phyloP scores from a whole-genome alignment of 1,140 invertebrate species.

The Drosophila sturtevanti region DNA sequence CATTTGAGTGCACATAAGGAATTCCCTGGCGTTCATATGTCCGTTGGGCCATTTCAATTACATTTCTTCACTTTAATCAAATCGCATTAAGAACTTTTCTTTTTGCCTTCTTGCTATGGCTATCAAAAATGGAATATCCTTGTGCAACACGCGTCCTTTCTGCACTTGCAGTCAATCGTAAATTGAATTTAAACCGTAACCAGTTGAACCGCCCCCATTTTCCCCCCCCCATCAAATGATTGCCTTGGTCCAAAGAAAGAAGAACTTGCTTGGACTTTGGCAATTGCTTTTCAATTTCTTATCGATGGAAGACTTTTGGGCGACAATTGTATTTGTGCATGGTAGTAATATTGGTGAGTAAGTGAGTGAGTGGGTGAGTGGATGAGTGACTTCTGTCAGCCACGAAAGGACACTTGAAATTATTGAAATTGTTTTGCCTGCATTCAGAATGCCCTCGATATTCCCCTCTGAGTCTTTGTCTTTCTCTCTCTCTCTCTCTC shows the following conservation, averaged over 20 bases:
- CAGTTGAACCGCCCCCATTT: neutral
- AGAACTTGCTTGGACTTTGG: conserved; percentile 39
- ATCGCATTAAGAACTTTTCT: conserved; percentile 44
- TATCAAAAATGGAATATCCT: conserved; percentile 25
- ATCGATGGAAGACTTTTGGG: conserved; percentile 33
- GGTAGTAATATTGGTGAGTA: conserved; percentile 59
- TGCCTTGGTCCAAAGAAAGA: conserved; percentile 25
- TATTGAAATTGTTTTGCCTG: conserved; percentile 77
- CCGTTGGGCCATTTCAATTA: conserved; percentile 63
- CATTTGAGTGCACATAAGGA: conserved; percentile 43
- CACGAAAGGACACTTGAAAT: conserved; percentile 76
- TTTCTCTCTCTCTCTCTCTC: conserved; percentile 15
- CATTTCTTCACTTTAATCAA: conserved; percentile 75
- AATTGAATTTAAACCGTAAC: conserved; percentile 68
- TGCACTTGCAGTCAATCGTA: conserved; percentile 66
- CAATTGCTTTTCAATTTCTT: conserved; percentile 67
- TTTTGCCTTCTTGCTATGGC: conserved; percentile 15
- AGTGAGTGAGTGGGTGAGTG: conserved; percentile 48
- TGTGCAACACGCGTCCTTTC: conserved; percentile 68
- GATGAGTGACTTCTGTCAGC: conserved; percentile 56
- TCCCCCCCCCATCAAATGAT: conserved; percentile 34
- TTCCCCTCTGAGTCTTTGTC: neutral
- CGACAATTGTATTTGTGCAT: neutral
- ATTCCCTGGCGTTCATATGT: conserved; percentile 49
- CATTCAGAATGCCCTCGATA: conserved; percentile 13